Base-by-base conservation (phyloP, 2,113 vertebrate species). In the Prochilodus magdalenae region DNA sequence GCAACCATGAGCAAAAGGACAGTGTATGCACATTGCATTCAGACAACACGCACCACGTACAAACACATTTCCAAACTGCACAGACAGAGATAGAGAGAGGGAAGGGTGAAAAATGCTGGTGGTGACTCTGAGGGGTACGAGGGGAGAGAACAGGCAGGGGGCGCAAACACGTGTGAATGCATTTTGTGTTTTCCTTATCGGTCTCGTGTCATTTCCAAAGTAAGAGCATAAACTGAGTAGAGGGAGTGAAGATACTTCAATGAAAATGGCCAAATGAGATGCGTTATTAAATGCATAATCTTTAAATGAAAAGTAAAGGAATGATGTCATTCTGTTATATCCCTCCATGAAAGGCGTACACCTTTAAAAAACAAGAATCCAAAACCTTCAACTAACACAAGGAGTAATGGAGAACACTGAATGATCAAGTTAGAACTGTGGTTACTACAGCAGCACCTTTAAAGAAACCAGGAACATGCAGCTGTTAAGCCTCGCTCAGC, bases 391-490 rank as follows among this genome's bases (percentile, higher is more conserved):
- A 12, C 5, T 72, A 49, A 80, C 36, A n/a, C 51, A 72, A 70
- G 2, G 51, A 53, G 65, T 49, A 69, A 70, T 44, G 59, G 57
- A 26, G 11, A 79, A 71, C 11, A 44, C 55, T 79, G 33, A 71
- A 75, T 67, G 44, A n/a, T 47, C 4, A 26, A 75, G 49, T 67
- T 69, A 59, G 66, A 33, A 82, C 40, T 75, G 72, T 82, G 51
- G 73, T 57, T 65, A 76, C 63, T 60, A 70, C 65, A 69, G 80
- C 63, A 82, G 80, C 80, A 69, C 51, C 73, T 76, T 70, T 60
- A 60, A 57, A 59, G 44, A 69, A 82, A 69, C n/a, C 73, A 59
- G 67, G 80, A 75, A 75, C 80, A 82, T 82, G 80, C 80, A 76
- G 80, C 62, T 70, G 73, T 75, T 69, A 60, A 77, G 70, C 16